Evolutionary conservation across 2,797 vertebrate species (phyloP), one percentile per base, ranked within the genome.

Genomic region (Ctenosaura bakeri): DNA sequence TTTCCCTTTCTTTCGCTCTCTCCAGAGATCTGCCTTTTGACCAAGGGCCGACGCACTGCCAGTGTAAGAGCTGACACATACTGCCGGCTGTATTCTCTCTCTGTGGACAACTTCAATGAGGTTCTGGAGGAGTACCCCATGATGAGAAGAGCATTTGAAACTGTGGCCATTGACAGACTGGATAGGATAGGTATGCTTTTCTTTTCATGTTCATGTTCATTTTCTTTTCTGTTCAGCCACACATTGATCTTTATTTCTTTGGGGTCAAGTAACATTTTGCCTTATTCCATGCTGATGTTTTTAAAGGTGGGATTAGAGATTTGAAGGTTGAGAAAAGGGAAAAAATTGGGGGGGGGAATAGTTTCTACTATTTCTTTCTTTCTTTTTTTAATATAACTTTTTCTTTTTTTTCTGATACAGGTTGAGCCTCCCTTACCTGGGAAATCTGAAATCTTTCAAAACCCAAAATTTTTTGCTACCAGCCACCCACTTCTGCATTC

Each of bases 51-150:
- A 9, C 98, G 99, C 46, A 99, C 99, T 0, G 99, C 99, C 87
- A 99, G 99, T 0, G 99, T 99, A n/a, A 97, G 98, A 22, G 98
- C 99, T 3, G 99, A 99, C 96, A 99, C 99, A 0, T 99, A 99
- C 91, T 99, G 99, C 92, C 98, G 99, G 89, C 98, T 99, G 83
- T 99, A 99, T 96, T 99, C 99, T 0, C 98, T 99, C 71, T 99
- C 99, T 0, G 99, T 99, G 88, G 99, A 99, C 96, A 99, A 99
- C 96, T 99, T 99, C 97, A 99, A 99, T 4, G 99, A 99, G 96
- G 99, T 99, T 90, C 97, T 99, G 90, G 99, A 99, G 90, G 99
- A 99, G 94, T 99, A 99, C 92, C 99, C 99, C 16, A 99, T 99
- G 99, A 99, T 99, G 99, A 98, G 99, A n/a, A 98, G 98, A 24